Conservation (phyloP, 1,140 invertebrate genomes). For the Eupristina koningsbergeri region DNA sequence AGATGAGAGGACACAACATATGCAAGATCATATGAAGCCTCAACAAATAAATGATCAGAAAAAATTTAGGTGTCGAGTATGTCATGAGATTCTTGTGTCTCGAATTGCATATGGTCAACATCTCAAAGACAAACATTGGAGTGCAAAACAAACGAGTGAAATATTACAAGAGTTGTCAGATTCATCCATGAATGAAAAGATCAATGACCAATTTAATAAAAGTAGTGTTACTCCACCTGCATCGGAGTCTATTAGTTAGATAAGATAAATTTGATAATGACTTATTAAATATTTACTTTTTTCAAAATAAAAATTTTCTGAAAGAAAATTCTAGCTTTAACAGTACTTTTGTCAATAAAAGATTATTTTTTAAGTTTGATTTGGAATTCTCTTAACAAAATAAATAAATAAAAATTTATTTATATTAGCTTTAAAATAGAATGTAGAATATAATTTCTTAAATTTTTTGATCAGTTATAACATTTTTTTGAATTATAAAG, state of each 20-base stretch:
- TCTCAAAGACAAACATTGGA: conserved; percentile 46
- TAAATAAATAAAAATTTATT: background rate
- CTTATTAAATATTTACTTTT: background rate
- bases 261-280: background rate
- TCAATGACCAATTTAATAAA: conserved; percentile 26
- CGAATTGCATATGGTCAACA: conserved; percentile 38
- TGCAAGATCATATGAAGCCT: conserved; percentile 39
- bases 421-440: background rate
- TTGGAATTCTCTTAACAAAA: no score
- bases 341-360: background rate
- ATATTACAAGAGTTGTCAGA: conserved; percentile 35
- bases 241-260: conserved; percentile 11
- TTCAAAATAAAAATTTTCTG: background rate
- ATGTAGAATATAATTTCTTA: background rate
- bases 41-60: conserved; percentile 30
- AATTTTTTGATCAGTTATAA: background rate
- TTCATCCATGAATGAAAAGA: conserved; percentile 28
- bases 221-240: background rate
- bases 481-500: background rate
- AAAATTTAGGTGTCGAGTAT: conserved; percentile 48
- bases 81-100: conserved; percentile 45
- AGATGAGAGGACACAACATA: conserved; percentile 40
- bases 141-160: conserved; percentile 35
- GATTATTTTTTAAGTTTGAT: no score
- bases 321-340: background rate